These are phyloP conservation scores for Pachymerium ferrugineum DNA, from an alignment of 2,888 invertebrate genomes.

Conservation along the genomic window DNA sequence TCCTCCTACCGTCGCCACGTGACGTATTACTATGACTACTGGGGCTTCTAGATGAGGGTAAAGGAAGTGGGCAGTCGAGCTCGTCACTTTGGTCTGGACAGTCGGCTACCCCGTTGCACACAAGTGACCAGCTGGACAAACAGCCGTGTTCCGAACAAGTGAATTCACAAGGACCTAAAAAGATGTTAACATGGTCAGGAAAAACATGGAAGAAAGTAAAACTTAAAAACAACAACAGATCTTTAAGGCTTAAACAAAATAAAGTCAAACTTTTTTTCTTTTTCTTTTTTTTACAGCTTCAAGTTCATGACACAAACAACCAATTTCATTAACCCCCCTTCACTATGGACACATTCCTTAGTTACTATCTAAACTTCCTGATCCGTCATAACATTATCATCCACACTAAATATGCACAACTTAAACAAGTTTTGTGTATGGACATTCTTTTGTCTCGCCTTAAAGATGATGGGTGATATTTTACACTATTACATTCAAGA, in stretches of 20 bases:
- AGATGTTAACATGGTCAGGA: conserved; percentile 10
- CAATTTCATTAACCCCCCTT: background rate
- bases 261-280: background rate
- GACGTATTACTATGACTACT: conserved; percentile 3
- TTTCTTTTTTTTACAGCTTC: too few species aligned
- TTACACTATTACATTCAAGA: too few species aligned
- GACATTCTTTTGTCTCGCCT: conserved; percentile 21
- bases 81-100: conserved; percentile 36
- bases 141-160: conserved; percentile 35
- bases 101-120: conserved; percentile 36
- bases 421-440: conserved; percentile 7
- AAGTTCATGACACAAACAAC: background rate
- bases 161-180: conserved; percentile 35
- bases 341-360: background rate
- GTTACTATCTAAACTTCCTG: background rate
- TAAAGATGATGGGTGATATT: background rate
- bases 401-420: background rate
- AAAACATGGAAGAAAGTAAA: background rate
- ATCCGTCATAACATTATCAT: background rate
- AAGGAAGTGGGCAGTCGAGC: conserved; percentile 35
- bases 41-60: conserved; percentile 29
- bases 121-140: conserved; percentile 36
- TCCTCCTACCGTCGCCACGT: conserved; percentile 9
- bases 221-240: background rate
- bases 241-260: too few species aligned